phyloP scores from a whole-genome alignment of 2,888 invertebrate species.

The Nezara viridula region DNA sequence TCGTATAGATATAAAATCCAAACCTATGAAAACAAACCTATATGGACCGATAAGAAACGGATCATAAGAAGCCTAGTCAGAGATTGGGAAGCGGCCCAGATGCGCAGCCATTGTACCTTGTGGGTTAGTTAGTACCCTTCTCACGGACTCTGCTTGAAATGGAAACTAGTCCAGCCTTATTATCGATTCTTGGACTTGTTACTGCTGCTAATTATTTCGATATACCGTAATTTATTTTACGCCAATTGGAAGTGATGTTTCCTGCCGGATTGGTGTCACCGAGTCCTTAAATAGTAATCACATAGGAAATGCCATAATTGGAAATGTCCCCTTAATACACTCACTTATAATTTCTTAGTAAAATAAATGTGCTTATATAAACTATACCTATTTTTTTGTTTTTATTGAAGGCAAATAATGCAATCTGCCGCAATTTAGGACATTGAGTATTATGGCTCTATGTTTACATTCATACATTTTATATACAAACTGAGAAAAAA shows the following conservation, averaged over 20 bases:
- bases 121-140: neutral
- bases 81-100: neutral
- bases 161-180: constrained; percentile 1
- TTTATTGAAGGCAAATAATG: too few relatives aligned
- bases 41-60: neutral
- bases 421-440: too few relatives aligned
- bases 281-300: neutral
- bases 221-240: neutral
- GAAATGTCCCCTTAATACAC: neutral
- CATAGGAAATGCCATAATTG: neutral
- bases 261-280: neutral
- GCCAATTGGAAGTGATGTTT: neutral
- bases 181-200: constrained; percentile 7
- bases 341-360: too few relatives aligned
- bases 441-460: too few relatives aligned
- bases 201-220: constrained; percentile 11
- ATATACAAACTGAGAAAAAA: too few relatives aligned
- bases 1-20: too few relatives aligned
- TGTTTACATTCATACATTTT: too few relatives aligned
- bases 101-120: neutral
- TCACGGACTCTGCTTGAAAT: neutral
- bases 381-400: too few relatives aligned
- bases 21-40: neutral
- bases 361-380: too few relatives aligned
- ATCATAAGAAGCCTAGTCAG: neutral